Evolutionary conservation across 2,797 vertebrate species (phyloP), one percentile per base, ranked within the genome.

Genomic region (Huso huso): DNA sequence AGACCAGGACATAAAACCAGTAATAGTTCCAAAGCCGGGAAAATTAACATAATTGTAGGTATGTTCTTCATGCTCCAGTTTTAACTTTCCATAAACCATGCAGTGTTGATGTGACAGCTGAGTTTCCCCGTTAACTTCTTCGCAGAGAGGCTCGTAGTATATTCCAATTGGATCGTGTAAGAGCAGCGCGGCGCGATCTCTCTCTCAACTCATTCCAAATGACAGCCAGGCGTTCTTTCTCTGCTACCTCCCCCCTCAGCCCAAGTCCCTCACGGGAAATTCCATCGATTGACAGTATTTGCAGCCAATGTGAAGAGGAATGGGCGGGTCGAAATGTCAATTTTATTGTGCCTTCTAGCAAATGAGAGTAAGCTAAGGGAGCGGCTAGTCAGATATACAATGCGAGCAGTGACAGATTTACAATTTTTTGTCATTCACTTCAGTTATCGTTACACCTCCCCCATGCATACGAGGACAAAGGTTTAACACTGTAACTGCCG

Each of bases 51-150:
- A 76, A 87, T 89, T 87, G 81, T 83, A 75, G 80, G 79, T 75
- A 83, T 73, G 65, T 71, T 71, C 67, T 85, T 82, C 88, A 89
- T 88, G 72, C 74, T 83, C 55, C 66, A 52, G 68, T 77, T 73
- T 85, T 84, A 86, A 86, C 85, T 89, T 85, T 86, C 86, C 88
- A 87, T 88, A 80, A 82, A 86, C 77, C 81, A 80, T 77, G 68
- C 69, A 51, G 58, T 48, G 50, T 65, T 80, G 52, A 74, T 57
- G 48, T 12, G 15, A 23, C 13, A 50, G 13, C 55, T 48, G 51
- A 58, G 59, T 51, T 62, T 65, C 57, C 50, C 23, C 68, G 37
- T 37, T 63, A 51, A 12, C 51, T 49, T 48, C 48, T 59, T 69
- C 48, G 63, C 50, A 64, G 53, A 48, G 12, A 49, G 79, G 83